Conservation (phyloP, 2,888 invertebrate genomes). For the Drosophila mercatorum region DNA sequence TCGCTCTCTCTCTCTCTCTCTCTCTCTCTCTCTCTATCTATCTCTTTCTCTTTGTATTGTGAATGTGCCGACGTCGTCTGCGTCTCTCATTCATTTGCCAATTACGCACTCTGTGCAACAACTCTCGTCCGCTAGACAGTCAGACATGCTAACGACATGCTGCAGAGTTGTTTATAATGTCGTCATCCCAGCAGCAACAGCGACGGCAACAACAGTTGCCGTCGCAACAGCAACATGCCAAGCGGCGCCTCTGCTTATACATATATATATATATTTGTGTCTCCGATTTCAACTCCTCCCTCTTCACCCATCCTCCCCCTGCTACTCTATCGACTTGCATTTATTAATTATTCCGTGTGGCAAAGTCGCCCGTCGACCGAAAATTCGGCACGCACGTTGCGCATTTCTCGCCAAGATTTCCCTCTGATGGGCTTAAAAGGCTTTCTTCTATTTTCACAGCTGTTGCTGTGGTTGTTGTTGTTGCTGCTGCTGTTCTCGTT, state of each 20-base stretch:
- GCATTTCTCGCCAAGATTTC: conserved; percentile 50
- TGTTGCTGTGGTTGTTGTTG: conserved; percentile 27
- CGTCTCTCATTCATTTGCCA: conserved; percentile 70
- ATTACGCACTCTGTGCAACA: conserved; percentile 58
- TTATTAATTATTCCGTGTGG: conserved; percentile 39
- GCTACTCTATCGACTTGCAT: neutral
- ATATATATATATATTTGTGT: conserved; percentile 19
- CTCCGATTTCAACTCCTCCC: conserved; percentile 29
- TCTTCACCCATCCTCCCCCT: neutral
- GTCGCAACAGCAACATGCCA: conserved; percentile 39
- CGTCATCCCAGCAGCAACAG: conserved; percentile 32
- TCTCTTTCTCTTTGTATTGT: neutral
- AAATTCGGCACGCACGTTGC: conserved; percentile 63
- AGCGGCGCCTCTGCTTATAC: conserved; percentile 34
- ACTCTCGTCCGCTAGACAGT: conserved; percentile 20
- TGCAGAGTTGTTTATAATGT: conserved; percentile 55
- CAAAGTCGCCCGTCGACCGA: conserved; percentile 21
- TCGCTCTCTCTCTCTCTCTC: neutral
- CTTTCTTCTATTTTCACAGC: conserved; percentile 36
- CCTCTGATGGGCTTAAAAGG: conserved; percentile 31
- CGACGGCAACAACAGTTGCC: conserved; percentile 15
- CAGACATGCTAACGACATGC: conserved; percentile 48
- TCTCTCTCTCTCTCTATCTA: neutral
- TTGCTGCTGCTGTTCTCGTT: conserved; percentile 23
- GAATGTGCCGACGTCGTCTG: conserved; percentile 8